Percentiles rank a stretch among this genome's conserved stretches.
These are phyloP conservation scores for Hoplodrina blanda DNA, from an alignment of 2,888 invertebrate genomes.

Conservation along the genomic window DNA sequence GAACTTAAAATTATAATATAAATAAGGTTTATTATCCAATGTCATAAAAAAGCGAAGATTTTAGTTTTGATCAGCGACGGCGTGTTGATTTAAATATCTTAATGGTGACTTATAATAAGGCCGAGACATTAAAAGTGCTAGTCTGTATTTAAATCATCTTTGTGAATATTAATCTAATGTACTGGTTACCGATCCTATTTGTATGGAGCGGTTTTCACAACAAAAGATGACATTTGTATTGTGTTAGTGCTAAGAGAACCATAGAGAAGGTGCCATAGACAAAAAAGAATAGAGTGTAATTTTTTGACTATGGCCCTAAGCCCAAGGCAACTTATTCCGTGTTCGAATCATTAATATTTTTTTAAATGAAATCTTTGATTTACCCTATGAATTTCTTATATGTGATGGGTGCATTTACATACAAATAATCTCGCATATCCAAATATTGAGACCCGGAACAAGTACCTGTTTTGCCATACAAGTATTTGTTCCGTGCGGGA, in stretches of 20 bases:
- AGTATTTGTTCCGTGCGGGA: too few relatives aligned
- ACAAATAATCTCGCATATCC: too few relatives aligned
- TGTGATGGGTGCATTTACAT: too few relatives aligned
- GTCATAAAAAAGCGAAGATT: not conserved
- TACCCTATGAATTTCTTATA: too few relatives aligned
- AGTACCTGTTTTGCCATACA: too few relatives aligned
- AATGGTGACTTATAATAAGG: constrained; percentile 34
- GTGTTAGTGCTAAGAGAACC: not conserved
- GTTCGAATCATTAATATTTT: too few relatives aligned
- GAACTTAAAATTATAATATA: not conserved
- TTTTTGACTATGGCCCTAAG: too few relatives aligned
- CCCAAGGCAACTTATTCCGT: too few relatives aligned
- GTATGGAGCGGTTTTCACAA: not conserved
- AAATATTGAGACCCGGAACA: too few relatives aligned
- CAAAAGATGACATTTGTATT: too few relatives aligned
- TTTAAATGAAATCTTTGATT: too few relatives aligned
- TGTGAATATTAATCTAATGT: constrained; percentile 26
- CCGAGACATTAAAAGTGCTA: constrained; percentile 52
- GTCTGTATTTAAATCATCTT: constrained; percentile 51
- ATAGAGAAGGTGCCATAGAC: not conserved
- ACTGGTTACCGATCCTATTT: constrained; percentile 20
- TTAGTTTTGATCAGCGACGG: constrained; percentile 36
- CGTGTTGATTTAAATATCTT: constrained; percentile 35
- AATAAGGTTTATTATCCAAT: constrained; percentile 5
- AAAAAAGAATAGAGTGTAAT: not conserved